Evolutionary conservation across 2,888 invertebrate genomes (phyloP).

Genomic region (Rhamnusium bicolor): DNA sequence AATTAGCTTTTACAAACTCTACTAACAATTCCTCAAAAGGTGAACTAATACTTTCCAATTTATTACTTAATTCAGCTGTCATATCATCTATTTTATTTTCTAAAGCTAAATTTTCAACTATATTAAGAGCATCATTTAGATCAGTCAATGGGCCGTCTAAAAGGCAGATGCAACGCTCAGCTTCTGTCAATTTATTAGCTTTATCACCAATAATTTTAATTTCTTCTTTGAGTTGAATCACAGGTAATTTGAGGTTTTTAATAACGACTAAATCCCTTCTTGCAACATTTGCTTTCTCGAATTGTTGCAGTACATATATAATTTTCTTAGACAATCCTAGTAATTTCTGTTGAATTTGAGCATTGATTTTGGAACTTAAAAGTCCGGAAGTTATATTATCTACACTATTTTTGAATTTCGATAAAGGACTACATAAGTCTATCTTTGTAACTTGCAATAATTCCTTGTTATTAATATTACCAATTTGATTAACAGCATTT

Average conservation of each 20-base stretch:
- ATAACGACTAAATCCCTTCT: slow-evolving; percentile 37
- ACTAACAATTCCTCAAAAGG: slow-evolving; percentile 55
- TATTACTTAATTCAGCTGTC: slow-evolving; percentile 39
- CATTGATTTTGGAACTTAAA: slow-evolving; percentile 8
- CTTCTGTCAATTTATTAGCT: slow-evolving; percentile 40
- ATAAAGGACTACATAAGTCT: not conserved
- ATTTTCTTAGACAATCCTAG: slow-evolving; percentile 9
- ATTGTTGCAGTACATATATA: not conserved
- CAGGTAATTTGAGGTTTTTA: slow-evolving; percentile 46
- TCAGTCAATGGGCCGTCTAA: slow-evolving; percentile 68
- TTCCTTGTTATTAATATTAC: slow-evolving; percentile 7
- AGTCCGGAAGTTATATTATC: not conserved
- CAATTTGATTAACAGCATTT: slow-evolving; percentile 14
- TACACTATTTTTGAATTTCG: not conserved
- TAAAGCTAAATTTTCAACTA: slow-evolving; percentile 61
- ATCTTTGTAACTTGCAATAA: slow-evolving; percentile 15
- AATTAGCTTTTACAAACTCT: slow-evolving; percentile 58
- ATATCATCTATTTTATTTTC: slow-evolving; percentile 48
- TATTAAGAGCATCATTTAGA: slow-evolving; percentile 63
- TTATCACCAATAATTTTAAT: slow-evolving; percentile 47
- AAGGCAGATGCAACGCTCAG: slow-evolving; percentile 58
- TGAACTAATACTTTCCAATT: slow-evolving; percentile 47
- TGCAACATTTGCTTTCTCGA: slow-evolving; percentile 17
- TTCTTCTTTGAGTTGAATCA: slow-evolving; percentile 54
- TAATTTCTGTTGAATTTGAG: slow-evolving; percentile 2